Conservation (phyloP, 2,797 vertebrate genomes). For the Ptychadena robeensis region DNA sequence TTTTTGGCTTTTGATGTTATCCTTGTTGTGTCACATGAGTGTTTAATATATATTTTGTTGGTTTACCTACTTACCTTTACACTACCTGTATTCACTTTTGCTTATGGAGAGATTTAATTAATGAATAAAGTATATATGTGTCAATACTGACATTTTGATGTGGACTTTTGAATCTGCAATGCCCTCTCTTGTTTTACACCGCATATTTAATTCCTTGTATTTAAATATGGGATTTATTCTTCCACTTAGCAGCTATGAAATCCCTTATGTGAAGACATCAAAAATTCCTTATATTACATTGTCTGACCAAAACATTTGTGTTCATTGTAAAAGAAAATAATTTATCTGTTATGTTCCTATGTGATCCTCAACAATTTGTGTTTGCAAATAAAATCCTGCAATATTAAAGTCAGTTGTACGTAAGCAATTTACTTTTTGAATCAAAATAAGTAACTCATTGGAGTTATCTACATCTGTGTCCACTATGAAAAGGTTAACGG, state of each 20-base stretch:
- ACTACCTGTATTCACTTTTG: too few relatives aligned
- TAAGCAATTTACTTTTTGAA: constrained; percentile 19
- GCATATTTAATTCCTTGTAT: too few relatives aligned
- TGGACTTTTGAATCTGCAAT: not conserved
- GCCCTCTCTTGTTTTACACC: not conserved
- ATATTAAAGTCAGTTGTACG: constrained; percentile 21
- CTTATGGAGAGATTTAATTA: too few relatives aligned
- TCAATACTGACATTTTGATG: not conserved
- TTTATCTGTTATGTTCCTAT: not conserved
- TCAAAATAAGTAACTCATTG: constrained; percentile 24
- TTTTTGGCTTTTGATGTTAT: too few relatives aligned
- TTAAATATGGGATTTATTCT: not conserved
- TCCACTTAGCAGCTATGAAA: not conserved
- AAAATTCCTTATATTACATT: not conserved
- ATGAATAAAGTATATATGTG: too few relatives aligned
- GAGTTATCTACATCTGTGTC: constrained; percentile 2
- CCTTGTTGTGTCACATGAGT: too few relatives aligned
- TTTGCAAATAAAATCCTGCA: constrained; percentile 6
- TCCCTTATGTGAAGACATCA: not conserved
- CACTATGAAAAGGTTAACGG: constrained; percentile 13
- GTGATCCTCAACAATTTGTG: not conserved
- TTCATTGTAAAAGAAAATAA: not conserved
- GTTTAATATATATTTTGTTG: too few relatives aligned
- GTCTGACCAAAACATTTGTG: not conserved
- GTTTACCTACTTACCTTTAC: too few relatives aligned